Evolutionary conservation across 2,113 vertebrate genomes (phyloP), one percentile per base, ranked within the genome.

Genomic region (Vireo altiloquus): DNA sequence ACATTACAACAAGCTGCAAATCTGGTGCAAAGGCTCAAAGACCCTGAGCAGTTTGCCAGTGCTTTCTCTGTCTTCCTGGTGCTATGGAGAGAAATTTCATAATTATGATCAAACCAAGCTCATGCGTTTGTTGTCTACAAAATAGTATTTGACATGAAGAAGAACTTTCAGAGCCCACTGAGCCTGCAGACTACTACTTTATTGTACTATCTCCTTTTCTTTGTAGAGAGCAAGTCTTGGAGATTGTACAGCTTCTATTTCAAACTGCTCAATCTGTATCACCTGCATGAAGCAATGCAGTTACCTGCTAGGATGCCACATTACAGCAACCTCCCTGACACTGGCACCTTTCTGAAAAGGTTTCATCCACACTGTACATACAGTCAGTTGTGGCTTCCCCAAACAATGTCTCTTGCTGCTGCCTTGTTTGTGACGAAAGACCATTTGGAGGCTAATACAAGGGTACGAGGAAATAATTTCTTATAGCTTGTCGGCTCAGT

Each of bases 321-420:
- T 68, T 54, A 40, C 1, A 63, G 60, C 47, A 78, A 20, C 13
- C 13, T 92, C 16, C 39, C 11, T 1, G 10, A 19, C 39, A 47
- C 16, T 0, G 0, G 2, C 37, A 39, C 11, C 18, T 69, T 69
- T 94, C n/a, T 72, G 37, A 46, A 53, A 57, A 46, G 44, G 16
- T 65, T 46, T 77, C 12, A n/a, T 24, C 23, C 3, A 2, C 31
- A 7, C 28, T 82, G 18, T 40, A 18, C 11, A 8, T 0, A 0
- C 11, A 56, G 28, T 42, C 28, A 75, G 46, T 56, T 37, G 19
- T 24, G 25, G 27, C 33, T 76, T 92, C 27, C 33, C 7, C 54
- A 66, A 6, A 61, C n/a, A 22, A 15, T 6, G 5, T 50, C n/a
- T 69, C 30, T 76, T 90, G 28, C 75, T 82, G 30, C 64, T 85